Evolutionary conservation across 2,797 vertebrate genomes (phyloP).

Genomic region (Tinamus major): DNA sequence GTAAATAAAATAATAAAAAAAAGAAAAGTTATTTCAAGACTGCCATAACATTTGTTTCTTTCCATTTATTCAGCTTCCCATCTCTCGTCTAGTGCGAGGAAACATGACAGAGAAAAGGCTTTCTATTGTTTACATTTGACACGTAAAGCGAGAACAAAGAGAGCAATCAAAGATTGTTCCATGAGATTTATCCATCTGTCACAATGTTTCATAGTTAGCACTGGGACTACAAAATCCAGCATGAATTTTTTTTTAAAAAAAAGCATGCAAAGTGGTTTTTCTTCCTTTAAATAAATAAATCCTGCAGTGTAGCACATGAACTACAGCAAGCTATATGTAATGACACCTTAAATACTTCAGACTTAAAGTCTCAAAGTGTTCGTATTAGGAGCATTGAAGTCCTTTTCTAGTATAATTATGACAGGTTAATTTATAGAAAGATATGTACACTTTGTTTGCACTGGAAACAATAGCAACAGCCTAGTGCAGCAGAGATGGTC

Average conservation of each 20-base stretch:
- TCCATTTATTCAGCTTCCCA: conserved; percentile 36
- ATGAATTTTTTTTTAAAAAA: conserved; percentile 46
- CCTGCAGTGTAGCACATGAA: not conserved
- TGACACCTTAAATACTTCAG: not conserved
- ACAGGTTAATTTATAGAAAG: not conserved
- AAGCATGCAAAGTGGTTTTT: not conserved
- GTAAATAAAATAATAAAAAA: not conserved
- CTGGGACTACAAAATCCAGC: not conserved
- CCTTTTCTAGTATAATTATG: not conserved
- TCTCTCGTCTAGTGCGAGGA: conserved; percentile 31
- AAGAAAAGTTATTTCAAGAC: not conserved
- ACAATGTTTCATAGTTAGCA: conserved; percentile 52
- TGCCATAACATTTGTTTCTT: conserved; percentile 11
- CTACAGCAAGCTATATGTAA: not conserved
- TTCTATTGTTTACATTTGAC: conserved; percentile 75
- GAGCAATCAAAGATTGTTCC: conserved; percentile 71
- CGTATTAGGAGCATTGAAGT: not conserved
- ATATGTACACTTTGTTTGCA: not conserved
- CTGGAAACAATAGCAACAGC: not conserved
- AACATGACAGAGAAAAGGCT: conserved; percentile 65
- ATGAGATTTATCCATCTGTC: conserved; percentile 73
- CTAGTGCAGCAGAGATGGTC: not conserved
- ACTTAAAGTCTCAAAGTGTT: not conserved
- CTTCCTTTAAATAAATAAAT: not conserved
- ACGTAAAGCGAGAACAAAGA: conserved; percentile 56